A percentile compares a stretch with the other conserved stretches of the same genome.
Conservation (phyloP, 2,797 vertebrate genomes). For the Enteromius paludinosus region DNA sequence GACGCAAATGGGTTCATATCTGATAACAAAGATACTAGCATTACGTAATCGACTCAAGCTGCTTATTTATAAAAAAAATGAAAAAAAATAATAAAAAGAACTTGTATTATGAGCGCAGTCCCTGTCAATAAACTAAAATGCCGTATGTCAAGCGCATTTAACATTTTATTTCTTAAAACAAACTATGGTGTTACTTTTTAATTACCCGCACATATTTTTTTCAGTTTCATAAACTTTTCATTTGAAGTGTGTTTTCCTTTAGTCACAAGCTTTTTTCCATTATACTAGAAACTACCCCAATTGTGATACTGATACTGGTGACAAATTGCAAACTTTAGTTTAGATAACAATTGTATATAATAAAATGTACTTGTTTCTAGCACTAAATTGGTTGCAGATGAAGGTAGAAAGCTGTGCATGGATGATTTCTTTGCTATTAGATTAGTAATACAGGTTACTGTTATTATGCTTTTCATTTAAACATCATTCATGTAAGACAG, state of each 20-base stretch:
- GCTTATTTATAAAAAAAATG: neutral
- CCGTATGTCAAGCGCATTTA: neutral
- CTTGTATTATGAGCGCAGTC: slow-evolving; percentile 7
- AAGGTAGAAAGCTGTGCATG: neutral
- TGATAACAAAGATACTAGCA: slow-evolving; percentile 53
- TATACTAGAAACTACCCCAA: neutral
- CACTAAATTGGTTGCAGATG: neutral
- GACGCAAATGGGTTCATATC: slow-evolving; percentile 63
- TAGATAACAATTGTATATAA: neutral
- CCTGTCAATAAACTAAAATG: neutral
- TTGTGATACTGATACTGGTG: neutral
- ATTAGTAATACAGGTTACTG: neutral
- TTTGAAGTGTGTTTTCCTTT: neutral
- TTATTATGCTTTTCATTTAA: neutral
- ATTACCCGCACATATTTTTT: neutral
- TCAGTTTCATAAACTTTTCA: neutral
- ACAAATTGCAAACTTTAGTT: neutral
- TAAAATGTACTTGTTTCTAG: neutral
- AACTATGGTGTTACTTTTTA: neutral
- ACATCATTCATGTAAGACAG: neutral
- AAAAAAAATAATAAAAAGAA: neutral
- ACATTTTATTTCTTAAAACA: neutral
- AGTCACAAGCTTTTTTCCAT: neutral
- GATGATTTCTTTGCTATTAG: neutral
- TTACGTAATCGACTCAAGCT: slow-evolving; percentile 60